Base-by-base conservation (phyloP, 2,113 vertebrate genomes). In the Perognathus longimembris region DNA sequence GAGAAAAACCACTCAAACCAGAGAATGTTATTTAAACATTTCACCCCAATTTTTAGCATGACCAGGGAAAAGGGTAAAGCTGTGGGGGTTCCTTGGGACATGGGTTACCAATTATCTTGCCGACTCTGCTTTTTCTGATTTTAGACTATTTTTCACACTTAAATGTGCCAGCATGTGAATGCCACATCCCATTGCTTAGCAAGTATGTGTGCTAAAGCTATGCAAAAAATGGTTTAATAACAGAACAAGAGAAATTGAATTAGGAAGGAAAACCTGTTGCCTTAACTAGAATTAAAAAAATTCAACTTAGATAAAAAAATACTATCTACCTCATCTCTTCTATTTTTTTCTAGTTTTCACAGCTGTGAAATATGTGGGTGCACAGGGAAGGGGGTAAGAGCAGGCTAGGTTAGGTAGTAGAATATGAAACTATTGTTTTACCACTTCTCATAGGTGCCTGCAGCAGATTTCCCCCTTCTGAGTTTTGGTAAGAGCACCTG, bases 401-500 rank as follows among this genome's bases (percentile, higher is more conserved):
- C 15, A 38, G 63, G 30, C 54, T 34, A 3, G 64, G 18, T 45
- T 45, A 12, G 45, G 45, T 12, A 45, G 45, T 12, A 45, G 45
- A 45, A 45, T 45, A 45, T 12, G 12, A 45, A 45, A 45, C 9
- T 8, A 11, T 45, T 45, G 45, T 45, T 45, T 45, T 12, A 45
- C 45, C 10, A 45, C 45, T 45, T 45, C 10, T 45, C 45, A 45
- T 12, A 76, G 73, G 34, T 50, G 76, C 89, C 79, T 79, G 71
- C 63, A 50, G 57, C n/a, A n/a, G 57, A 50, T 77, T 66, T 89
- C 82, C 76, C 54, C 76, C 54, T 95, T 66, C 69, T 32, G 54
- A 74, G 90, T 57, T 75, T 90, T 81, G n/a, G 84, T 66, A 88
- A 84, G 84, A 95, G 88, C 93, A 95, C 92, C 90, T 85, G 85